Evolutionary conservation across 2,113 vertebrate species (phyloP).

Genomic region (Anguilla japonica): DNA sequence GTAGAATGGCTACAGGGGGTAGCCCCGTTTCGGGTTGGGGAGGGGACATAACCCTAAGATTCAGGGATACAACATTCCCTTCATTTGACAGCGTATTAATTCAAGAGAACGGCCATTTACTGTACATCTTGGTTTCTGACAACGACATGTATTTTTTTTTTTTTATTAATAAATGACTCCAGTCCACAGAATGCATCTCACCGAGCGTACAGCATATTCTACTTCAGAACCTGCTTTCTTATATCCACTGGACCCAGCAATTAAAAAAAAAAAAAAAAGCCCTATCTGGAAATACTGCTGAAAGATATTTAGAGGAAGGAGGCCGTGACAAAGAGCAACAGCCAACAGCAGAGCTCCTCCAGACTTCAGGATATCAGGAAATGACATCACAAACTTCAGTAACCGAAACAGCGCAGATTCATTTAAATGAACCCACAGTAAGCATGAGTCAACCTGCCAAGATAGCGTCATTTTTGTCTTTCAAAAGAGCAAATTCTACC

Average conservation of each 20-base stretch:
- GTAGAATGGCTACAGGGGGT: neutral
- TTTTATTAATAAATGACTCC: neutral
- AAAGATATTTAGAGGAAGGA: neutral
- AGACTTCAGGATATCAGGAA: neutral
- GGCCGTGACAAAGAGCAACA: neutral
- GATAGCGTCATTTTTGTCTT: neutral
- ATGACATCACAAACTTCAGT: neutral
- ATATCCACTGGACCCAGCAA: neutral
- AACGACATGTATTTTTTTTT: neutral
- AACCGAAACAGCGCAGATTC: neutral
- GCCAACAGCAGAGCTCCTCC: neutral
- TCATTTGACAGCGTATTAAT: neutral
- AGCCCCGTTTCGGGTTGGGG: neutral
- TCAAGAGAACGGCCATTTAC: too few relatives aligned
- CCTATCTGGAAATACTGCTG: neutral
- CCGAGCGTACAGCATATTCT: neutral
- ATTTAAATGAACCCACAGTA: neutral
- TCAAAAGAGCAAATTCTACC: conserved; percentile 8
- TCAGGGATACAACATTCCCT: neutral
- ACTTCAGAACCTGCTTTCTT: neutral
- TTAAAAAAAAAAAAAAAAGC: neutral
- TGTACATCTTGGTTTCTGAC: neutral
- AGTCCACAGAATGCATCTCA: neutral
- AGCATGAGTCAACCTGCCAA: neutral
- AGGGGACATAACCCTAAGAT: too few relatives aligned